Evolutionary conservation across 2,797 vertebrate genomes (phyloP).

Genomic region (Australoheros facetus): DNA sequence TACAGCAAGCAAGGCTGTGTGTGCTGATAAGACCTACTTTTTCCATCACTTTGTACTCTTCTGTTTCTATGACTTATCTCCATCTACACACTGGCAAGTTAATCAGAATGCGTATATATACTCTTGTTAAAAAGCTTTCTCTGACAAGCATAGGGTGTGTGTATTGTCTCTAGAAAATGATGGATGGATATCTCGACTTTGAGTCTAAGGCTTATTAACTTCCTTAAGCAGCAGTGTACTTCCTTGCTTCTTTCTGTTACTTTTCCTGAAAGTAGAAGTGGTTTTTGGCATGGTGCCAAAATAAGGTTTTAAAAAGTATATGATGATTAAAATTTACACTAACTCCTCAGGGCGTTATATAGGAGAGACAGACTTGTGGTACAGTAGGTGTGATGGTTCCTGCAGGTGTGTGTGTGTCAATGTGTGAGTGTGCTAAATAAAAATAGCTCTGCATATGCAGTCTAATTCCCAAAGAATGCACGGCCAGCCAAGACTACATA

Average conservation of each 20-base stretch:
- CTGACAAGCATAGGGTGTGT: not conserved
- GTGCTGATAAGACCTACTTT: conserved; percentile 16
- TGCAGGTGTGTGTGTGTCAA: not conserved
- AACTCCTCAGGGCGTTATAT: not conserved
- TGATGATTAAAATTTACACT: conserved; percentile 1
- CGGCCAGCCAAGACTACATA: conserved; percentile 27
- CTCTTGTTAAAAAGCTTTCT: not conserved
- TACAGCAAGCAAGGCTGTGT: conserved; percentile 14
- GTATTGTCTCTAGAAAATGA: not conserved
- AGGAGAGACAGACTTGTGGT: not conserved
- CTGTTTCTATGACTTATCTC: not conserved
- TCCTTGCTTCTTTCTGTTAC: not conserved
- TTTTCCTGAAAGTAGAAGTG: not conserved
- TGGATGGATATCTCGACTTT: not conserved
- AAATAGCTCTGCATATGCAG: conserved; percentile 18
- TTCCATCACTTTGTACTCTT: not conserved
- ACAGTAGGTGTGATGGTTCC: not conserved
- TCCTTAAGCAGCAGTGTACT: not conserved
- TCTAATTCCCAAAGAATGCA: conserved; percentile 51
- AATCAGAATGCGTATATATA: not conserved
- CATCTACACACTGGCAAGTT: not conserved
- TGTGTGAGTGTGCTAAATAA: not conserved
- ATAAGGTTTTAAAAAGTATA: conserved; percentile 1
- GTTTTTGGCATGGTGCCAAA: not conserved
- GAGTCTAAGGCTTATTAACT: not conserved